phyloP scores from a whole-genome alignment of 2,888 invertebrate species.

The Dioctria linearis region DNA sequence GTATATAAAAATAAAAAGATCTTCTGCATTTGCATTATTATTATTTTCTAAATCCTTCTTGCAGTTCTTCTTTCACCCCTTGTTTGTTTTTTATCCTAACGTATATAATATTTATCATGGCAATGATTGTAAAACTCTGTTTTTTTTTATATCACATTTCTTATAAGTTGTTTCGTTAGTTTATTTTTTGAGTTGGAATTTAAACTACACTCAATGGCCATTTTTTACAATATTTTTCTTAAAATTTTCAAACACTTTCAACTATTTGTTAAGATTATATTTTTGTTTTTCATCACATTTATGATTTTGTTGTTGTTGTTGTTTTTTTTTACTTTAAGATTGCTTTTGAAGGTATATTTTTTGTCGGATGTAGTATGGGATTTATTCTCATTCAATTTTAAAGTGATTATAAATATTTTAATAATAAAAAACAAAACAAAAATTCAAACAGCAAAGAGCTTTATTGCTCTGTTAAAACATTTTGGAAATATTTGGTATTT shows the following conservation, averaged over 20 bases:
- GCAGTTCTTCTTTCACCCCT: constrained; percentile 26
- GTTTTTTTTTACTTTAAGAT: constrained; percentile 43
- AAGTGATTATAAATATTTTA: no score
- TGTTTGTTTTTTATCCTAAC: constrained; percentile 53
- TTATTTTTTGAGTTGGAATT: constrained; percentile 52
- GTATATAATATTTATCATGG: constrained; percentile 55
- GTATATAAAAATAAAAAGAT: constrained; percentile 37
- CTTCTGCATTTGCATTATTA: constrained; percentile 42
- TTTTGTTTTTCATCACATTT: constrained; percentile 40
- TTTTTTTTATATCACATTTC: constrained; percentile 55
- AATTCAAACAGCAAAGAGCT: no score
- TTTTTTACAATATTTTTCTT: constrained; percentile 47
- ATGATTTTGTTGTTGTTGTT: constrained; percentile 19
- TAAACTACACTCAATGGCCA: constrained; percentile 55
- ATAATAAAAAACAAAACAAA: no score
- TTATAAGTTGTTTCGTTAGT: constrained; percentile 54
- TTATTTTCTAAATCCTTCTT: neutral
- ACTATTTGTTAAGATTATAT: constrained; percentile 42
- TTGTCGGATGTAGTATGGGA: neutral
- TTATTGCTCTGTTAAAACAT: no score
- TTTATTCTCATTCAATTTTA: no score
- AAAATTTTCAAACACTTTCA: constrained; percentile 52
- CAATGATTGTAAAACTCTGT: constrained; percentile 57
- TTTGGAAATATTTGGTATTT: no score
- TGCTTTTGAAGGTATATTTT: constrained; percentile 39